phyloP scores from a whole-genome alignment of 2,113 vertebrate species.

The Azemiops feae region DNA sequence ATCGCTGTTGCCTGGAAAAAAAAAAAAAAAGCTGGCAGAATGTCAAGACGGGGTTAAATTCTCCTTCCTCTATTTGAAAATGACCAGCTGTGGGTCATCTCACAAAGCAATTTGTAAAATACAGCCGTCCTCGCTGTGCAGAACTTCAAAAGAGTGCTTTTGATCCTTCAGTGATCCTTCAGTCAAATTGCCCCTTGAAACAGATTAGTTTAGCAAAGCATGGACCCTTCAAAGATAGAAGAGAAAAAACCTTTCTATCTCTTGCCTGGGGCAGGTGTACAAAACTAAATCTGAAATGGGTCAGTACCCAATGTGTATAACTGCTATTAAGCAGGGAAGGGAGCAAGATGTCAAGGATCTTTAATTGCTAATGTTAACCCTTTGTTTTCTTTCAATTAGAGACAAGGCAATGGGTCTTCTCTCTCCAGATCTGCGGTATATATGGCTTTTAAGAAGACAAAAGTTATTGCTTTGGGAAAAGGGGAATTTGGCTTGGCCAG shows the following conservation, averaged over 20 bases:
- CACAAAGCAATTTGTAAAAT: not conserved
- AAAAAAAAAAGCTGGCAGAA: too few relatives aligned
- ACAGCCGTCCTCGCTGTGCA: not conserved
- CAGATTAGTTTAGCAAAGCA: not conserved
- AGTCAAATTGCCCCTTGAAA: not conserved
- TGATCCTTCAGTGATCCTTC: not conserved
- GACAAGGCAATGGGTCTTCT: not conserved
- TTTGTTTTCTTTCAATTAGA: not conserved
- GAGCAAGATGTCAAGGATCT: not conserved
- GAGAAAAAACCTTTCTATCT: not conserved
- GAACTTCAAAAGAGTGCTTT: not conserved
- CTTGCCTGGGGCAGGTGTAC: not conserved
- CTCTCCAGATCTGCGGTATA: not conserved
- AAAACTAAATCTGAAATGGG: not conserved
- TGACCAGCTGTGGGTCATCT: not conserved
- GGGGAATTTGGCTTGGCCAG: not conserved
- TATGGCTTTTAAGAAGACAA: not conserved
- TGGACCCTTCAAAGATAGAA: not conserved
- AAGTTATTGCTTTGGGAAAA: not conserved
- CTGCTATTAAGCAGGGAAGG: not conserved
- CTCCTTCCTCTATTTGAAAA: not conserved
- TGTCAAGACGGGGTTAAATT: not conserved
- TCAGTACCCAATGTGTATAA: not conserved
- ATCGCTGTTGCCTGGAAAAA: not conserved
- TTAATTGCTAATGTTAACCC: not conserved